Conservation (phyloP, 1,140 invertebrate genomes). For the Brachionus angularis region DNA sequence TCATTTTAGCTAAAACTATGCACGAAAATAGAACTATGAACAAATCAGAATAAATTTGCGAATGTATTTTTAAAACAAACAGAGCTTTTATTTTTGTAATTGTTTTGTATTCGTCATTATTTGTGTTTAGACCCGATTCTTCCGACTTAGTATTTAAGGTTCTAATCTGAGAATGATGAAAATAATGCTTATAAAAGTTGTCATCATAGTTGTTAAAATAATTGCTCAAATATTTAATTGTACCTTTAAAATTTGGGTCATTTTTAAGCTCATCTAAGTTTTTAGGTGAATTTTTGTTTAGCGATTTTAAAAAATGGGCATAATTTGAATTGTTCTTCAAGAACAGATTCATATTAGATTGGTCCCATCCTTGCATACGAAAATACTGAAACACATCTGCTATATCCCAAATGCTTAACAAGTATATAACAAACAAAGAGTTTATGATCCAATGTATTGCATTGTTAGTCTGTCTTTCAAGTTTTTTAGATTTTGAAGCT, state of each 20-base stretch:
- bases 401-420: slow-evolving; percentile 32
- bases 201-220: slow-evolving; percentile 17
- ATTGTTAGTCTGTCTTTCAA: background rate
- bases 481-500: too few relatives aligned
- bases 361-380: slow-evolving; percentile 8
- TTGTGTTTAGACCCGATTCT: background rate
- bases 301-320: background rate
- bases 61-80: slow-evolving; percentile 7
- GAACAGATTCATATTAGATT: slow-evolving; percentile 10
- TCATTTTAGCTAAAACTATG: background rate
- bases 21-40: background rate
- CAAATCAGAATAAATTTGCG: background rate
- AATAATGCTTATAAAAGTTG: slow-evolving; percentile 5
- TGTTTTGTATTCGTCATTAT: background rate
- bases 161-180: background rate
- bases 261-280: background rate
- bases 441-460: background rate
- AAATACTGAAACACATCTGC: slow-evolving; percentile 9
- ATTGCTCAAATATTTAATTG: background rate
- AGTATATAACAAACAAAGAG: slow-evolving; percentile 8
- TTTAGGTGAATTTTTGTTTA: slow-evolving; percentile 3
- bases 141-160: background rate
- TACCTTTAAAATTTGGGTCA: background rate
- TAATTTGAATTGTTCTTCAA: background rate
- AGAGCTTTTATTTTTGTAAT: slow-evolving; percentile 12